These are phyloP conservation scores for Geotria australis DNA, from an alignment of 2,797 vertebrate species.

Conservation along the genomic window DNA sequence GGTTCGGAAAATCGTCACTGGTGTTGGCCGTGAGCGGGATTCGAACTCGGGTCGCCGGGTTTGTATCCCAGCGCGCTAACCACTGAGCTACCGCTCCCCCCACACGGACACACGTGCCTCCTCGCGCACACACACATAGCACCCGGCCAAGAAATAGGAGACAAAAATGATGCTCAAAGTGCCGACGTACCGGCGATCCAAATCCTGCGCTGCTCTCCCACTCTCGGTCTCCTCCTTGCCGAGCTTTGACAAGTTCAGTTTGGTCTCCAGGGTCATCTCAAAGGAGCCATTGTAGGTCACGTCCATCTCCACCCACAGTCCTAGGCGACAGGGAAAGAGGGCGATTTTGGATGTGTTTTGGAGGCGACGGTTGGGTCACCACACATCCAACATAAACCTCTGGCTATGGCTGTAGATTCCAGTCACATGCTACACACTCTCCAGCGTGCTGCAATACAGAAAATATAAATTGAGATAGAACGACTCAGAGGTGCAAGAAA, in stretches of 20 bases:
- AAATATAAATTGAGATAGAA: too few relatives aligned
- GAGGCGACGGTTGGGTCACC: neutral
- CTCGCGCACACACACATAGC: too few relatives aligned
- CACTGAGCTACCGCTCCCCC: neutral
- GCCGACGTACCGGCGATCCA: too few relatives aligned
- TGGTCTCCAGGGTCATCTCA: slow-evolving; percentile 60
- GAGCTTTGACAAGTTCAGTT: slow-evolving; percentile 52
- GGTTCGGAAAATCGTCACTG: neutral
- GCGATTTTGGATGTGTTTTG: neutral
- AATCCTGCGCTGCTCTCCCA: slow-evolving; percentile 5
- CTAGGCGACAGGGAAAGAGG: slow-evolving; percentile 8
- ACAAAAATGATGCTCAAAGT: too few relatives aligned
- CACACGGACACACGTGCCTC: too few relatives aligned
- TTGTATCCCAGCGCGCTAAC: neutral
- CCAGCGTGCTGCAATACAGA: too few relatives aligned
- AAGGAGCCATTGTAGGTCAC: slow-evolving; percentile 35
- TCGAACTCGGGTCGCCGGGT: too few relatives aligned
- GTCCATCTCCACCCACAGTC: slow-evolving; percentile 48
- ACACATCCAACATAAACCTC: neutral
- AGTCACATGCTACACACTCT: too few relatives aligned
- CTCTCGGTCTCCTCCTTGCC: slow-evolving; percentile 32
- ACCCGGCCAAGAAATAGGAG: too few relatives aligned
- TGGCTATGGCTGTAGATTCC: too few relatives aligned
- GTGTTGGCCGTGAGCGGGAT: neutral
- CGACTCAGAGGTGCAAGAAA: too few relatives aligned